A percentile compares a stretch with the other conserved stretches of the same genome.
Conservation (phyloP, 2,797 vertebrate species). For the Darevskia mixta region DNA sequence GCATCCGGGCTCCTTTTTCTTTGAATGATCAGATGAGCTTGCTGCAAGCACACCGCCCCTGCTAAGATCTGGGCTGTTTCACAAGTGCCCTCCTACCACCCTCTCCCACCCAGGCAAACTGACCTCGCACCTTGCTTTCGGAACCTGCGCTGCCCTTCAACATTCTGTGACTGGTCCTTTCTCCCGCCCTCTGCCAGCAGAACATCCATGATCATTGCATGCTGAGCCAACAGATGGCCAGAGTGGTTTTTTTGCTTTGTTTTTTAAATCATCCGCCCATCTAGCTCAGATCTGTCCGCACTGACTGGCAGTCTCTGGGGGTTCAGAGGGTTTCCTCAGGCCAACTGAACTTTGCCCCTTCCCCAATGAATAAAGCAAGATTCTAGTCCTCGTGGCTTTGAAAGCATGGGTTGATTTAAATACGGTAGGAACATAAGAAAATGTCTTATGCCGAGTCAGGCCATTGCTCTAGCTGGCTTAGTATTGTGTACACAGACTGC, state of each 20-base stretch:
- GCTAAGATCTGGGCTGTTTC: neutral
- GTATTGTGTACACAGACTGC: too few species aligned
- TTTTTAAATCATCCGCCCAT: neutral
- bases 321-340: too few species aligned
- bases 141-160: neutral
- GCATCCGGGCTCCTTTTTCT: slow-evolving; percentile 37
- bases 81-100: neutral
- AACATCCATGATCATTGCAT: neutral
- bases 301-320: neutral
- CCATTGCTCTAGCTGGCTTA: too few species aligned
- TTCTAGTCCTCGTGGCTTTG: too few species aligned
- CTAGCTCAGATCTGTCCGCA: neutral
- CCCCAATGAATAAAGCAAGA: too few species aligned
- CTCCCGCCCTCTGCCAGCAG: neutral
- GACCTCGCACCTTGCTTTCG: neutral
- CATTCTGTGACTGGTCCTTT: neutral
- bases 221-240: neutral
- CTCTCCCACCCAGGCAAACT: neutral
- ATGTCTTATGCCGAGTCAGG: too few species aligned
- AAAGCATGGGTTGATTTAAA: too few species aligned
- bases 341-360: too few species aligned
- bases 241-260: too few species aligned
- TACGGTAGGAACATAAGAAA: too few species aligned
- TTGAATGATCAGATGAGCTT: too few species aligned
- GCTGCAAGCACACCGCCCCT: rapidly evolving